Evolutionary conservation across 1,140 invertebrate genomes (phyloP).

Genomic region (Apis cerana): DNA sequence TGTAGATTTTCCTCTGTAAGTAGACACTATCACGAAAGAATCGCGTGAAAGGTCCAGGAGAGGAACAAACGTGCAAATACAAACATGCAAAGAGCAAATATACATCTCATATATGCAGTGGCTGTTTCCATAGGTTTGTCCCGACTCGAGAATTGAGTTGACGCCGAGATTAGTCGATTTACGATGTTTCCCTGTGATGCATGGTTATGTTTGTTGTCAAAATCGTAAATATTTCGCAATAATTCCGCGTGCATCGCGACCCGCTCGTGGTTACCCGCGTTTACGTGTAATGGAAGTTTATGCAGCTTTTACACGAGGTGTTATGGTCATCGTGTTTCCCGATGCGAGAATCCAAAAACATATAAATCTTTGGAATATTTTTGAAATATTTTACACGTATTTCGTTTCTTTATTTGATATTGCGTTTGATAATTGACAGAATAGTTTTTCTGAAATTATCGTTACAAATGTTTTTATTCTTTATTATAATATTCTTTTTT

Average conservation of each 20-base stretch:
- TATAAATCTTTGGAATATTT: background rate
- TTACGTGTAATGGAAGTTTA: background rate
- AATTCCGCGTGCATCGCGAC: background rate
- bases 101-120: background rate
- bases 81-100: background rate
- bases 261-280: background rate
- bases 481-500: too few relatives aligned
- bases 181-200: background rate
- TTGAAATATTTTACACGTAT: background rate
- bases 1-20: too few relatives aligned
- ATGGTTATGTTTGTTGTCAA: constrained; percentile 13
- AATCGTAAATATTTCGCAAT: constrained; percentile 7
- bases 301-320: background rate
- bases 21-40: too few relatives aligned
- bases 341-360: background rate
- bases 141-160: background rate
- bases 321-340: background rate
- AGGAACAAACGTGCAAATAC: too few relatives aligned
- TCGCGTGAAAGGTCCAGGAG: too few relatives aligned
- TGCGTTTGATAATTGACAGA: too few relatives aligned
- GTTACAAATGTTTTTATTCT: too few relatives aligned
- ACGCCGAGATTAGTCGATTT: constrained; percentile 22
- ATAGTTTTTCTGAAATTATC: too few relatives aligned
- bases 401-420: background rate
- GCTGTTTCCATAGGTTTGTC: background rate